Evolutionary conservation across 2,888 invertebrate species (phyloP).

Genomic region (Coleophora deauratella): DNA sequence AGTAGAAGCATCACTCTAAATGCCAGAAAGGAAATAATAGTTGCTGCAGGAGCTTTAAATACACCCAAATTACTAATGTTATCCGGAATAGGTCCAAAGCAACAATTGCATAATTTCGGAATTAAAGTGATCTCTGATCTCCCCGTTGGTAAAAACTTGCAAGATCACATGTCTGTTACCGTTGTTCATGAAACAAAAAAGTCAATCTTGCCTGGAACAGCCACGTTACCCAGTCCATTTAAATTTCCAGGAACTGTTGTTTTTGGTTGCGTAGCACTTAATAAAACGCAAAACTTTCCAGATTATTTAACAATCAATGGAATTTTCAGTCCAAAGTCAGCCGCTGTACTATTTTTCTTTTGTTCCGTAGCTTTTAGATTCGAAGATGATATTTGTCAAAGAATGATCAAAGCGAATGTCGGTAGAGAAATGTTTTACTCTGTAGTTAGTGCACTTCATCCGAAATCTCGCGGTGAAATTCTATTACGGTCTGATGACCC

Average conservation of each 20-base stretch:
- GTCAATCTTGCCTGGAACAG: not conserved
- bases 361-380: not conserved
- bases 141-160: slow-evolving; percentile 32
- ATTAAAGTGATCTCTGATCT: slow-evolving; percentile 27
- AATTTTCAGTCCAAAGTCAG: not conserved
- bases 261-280: slow-evolving; percentile 14
- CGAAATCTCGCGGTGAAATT: slow-evolving; percentile 39
- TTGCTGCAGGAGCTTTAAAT: slow-evolving; percentile 46
- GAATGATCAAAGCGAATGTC: not conserved
- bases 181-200: not conserved
- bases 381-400: not conserved
- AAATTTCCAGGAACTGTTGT: not conserved
- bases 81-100: slow-evolving; percentile 23
- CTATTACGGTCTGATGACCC: slow-evolving; percentile 16
- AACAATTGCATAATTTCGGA: slow-evolving; percentile 51
- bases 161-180: slow-evolving; percentile 23
- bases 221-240: no score
- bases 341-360: not conserved
- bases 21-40: slow-evolving; percentile 34
- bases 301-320: not conserved
- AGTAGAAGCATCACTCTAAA: slow-evolving; percentile 11
- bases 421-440: not conserved
- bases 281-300: slow-evolving; percentile 11
- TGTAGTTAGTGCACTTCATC: slow-evolving; percentile 45
- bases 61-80: slow-evolving; percentile 26